A percentile compares a stretch with the other conserved stretches of the same genome.
phyloP scores from a whole-genome alignment of 2,113 vertebrate genomes.

The Pterocles orientalis region DNA sequence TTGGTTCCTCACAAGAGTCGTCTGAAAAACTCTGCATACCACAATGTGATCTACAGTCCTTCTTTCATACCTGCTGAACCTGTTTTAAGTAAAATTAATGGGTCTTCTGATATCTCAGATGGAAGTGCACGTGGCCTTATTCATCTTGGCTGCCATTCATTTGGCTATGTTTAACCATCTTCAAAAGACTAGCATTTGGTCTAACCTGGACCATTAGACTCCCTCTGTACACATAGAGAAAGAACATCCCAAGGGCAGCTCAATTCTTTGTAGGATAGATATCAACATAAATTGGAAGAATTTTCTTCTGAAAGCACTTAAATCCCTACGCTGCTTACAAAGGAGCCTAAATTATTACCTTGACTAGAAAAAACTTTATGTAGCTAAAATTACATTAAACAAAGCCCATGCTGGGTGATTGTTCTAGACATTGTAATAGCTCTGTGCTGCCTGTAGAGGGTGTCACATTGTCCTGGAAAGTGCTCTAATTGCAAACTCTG shows the following conservation, averaged over 20 bases:
- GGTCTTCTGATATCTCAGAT: not conserved
- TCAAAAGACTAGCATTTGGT: not conserved
- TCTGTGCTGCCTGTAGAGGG: not conserved
- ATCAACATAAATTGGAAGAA: not conserved
- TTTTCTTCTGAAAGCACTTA: not conserved
- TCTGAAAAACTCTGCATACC: not conserved
- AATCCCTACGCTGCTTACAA: not conserved
- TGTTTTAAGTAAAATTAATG: not conserved
- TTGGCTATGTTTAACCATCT: not conserved
- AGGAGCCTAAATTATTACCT: not conserved
- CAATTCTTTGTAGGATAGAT: not conserved
- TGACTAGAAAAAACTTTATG: not conserved
- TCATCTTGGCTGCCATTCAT: not conserved
- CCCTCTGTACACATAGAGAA: not conserved
- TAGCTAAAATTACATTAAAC: not conserved
- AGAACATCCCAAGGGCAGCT: not conserved
- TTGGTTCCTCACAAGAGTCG: not conserved
- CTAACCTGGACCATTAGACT: not conserved
- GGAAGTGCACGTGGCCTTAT: not conserved
- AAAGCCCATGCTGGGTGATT: not conserved
- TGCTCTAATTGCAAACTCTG: not conserved
- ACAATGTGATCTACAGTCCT: not conserved
- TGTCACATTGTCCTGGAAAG: not conserved
- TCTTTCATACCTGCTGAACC: not conserved
- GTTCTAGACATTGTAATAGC: not conserved